Percentiles rank a stretch among this genome's conserved stretches.
These are phyloP conservation scores for Eledona agricola DNA, from an alignment of 2,888 invertebrate species.

Conservation along the genomic window DNA sequence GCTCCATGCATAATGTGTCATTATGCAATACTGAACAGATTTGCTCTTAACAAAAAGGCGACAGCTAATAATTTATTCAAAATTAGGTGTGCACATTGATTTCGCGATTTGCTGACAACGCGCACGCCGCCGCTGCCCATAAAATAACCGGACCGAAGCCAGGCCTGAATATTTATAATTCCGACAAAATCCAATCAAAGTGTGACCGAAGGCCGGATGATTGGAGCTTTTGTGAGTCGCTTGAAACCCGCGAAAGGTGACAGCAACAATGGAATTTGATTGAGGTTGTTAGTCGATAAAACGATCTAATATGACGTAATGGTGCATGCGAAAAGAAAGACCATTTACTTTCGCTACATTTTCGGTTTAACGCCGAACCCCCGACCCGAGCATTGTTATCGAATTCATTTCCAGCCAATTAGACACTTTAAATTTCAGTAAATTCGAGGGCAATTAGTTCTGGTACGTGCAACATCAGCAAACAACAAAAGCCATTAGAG, in stretches of 20 bases:
- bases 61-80: slow-evolving; percentile 19
- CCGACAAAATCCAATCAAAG: too few relatives aligned
- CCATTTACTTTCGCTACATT: slow-evolving; percentile 40
- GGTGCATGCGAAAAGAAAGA: slow-evolving; percentile 38
- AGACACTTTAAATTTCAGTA: slow-evolving; percentile 25
- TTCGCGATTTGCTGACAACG: not conserved
- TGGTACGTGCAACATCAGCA: slow-evolving; percentile 16
- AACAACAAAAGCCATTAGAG: slow-evolving; percentile 17
- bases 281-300: slow-evolving; percentile 35
- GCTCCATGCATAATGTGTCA: slow-evolving; percentile 27
- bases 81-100: not conserved
- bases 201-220: slow-evolving; percentile 1
- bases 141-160: too few relatives aligned
- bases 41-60: slow-evolving; percentile 32
- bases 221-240: slow-evolving; percentile 5
- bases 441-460: slow-evolving; percentile 17
- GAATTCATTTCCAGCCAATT: slow-evolving; percentile 34
- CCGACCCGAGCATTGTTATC: slow-evolving; percentile 23
- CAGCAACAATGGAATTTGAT: slow-evolving; percentile 35
- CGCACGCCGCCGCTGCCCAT: too few relatives aligned
- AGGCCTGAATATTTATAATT: too few relatives aligned
- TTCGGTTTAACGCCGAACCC: slow-evolving; percentile 29
- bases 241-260: slow-evolving; percentile 16
- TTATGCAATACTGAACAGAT: slow-evolving; percentile 36
- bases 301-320: slow-evolving; percentile 37